Base-by-base conservation (phyloP, 2,888 invertebrate genomes). In the Morpho helenor region DNA sequence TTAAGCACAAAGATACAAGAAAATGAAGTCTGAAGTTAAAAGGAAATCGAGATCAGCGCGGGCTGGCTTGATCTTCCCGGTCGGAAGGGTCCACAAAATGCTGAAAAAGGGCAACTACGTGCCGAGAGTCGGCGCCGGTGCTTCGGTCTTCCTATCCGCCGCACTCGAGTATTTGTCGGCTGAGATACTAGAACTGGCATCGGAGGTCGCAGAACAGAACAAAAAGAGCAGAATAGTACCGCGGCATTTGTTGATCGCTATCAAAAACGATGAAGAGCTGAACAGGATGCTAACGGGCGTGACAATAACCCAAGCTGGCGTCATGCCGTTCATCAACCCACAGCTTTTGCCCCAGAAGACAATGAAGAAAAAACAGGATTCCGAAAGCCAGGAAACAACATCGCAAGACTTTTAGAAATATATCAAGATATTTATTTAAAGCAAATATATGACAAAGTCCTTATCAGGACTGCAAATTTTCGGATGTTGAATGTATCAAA, bases 121-220 rank as follows among this genome's bases (percentile, higher is more conserved):
- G 0, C 92, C 92, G 41, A 77, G 93, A 40, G 84, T 93, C 0
- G 92, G 92, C 0, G 81, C 65, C 2, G 91, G 91, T 0, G 92
- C 93, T 0, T 84, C 92, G 0, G 84, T 93, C 2, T 93, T 90
- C 66, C 67, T 93, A 0, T 90, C 92, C 0, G 92, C 92, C 7
- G 93, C 92, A 0, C 74, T 94, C 70, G 94, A 94, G 67, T 94
- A 94, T 66, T 73, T 94, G 31, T 92, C 94, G 0, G 94, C 95
- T 16, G 95, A 95, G 84, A 92, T 94, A 16, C 70, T 94, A 59
- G 94, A 94, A 67, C 82, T 94, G 70, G 92, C 94, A 0, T 89
- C 92, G 0, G 92, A 93, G 61, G 93, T 93, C 0, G 93, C 94
- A 0, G 76, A 84, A 45, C 93, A 94, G 57, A 94, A 94, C 75